A percentile compares a stretch with the other conserved stretches of the same genome.
Conservation (phyloP, 2,888 invertebrate species). For the Aporophyla nigra region DNA sequence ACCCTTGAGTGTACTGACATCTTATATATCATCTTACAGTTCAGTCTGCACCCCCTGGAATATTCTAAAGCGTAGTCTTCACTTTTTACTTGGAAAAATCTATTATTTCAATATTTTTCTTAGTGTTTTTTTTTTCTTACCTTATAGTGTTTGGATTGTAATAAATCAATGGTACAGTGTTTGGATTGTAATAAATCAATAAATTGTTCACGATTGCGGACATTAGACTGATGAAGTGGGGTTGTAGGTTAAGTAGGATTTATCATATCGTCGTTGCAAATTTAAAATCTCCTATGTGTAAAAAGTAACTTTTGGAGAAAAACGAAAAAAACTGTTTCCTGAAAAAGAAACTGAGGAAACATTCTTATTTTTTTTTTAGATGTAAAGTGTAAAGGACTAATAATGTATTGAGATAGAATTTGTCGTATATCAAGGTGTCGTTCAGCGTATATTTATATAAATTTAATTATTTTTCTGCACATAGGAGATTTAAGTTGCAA, state of each 20-base stretch:
- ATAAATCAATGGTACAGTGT: conserved; percentile 11
- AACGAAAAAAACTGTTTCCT: no score
- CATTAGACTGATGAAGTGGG: neutral
- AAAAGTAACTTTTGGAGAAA: no score
- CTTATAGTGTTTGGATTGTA: neutral
- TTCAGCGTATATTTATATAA: no score
- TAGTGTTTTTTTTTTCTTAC: neutral
- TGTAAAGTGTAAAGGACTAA: no score
- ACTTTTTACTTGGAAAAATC: neutral
- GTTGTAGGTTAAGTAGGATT: conserved; percentile 19
- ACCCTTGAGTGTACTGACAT: conserved; percentile 19
- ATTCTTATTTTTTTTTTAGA: no score
- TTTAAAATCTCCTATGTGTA: no score
- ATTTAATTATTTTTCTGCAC: no score
- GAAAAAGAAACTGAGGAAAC: no score
- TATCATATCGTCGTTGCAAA: no score
- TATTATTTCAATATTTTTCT: neutral
- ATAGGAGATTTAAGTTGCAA: no score
- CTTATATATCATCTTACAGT: conserved; percentile 42
- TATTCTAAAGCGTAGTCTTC: neutral
- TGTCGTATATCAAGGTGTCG: no score
- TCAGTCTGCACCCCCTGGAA: neutral
- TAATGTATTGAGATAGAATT: no score
- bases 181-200: conserved; percentile 13
- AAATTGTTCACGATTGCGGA: conserved; percentile 28